Percentiles rank a stretch among this genome's conserved stretches.
phyloP scores from a whole-genome alignment of 2,797 vertebrate genomes.

The Pseudomugil gertrudae region DNA sequence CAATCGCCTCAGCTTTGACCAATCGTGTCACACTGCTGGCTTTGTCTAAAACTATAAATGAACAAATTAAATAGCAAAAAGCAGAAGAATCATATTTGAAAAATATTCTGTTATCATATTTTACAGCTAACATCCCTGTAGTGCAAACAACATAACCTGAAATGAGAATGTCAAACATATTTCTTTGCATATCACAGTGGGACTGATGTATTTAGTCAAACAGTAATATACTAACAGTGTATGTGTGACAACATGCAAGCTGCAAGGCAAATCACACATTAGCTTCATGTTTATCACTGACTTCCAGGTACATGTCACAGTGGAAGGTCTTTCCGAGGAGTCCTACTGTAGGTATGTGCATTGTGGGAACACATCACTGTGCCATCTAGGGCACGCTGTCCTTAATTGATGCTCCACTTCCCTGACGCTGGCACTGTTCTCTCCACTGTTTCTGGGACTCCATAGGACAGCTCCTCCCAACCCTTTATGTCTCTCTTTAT shows the following conservation, averaged over 20 bases:
- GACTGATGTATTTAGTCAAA: no score
- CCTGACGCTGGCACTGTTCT: constrained; percentile 74
- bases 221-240: no score
- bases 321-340: constrained; percentile 14
- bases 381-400: constrained; percentile 77
- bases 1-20: no score
- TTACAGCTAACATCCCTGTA: background rate
- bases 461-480: constrained; percentile 27
- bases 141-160: background rate
- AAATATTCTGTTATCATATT: no score
- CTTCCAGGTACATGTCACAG: constrained; percentile 8
- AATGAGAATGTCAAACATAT: background rate
- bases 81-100: no score
- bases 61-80: no score
- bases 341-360: constrained; percentile 43
- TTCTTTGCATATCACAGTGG: background rate
- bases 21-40: no score
- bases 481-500: constrained; percentile 15
- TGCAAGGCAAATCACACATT: constrained; percentile 1
- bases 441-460: constrained; percentile 69
- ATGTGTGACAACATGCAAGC: background rate
- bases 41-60: no score
- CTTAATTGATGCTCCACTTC: constrained; percentile 86
- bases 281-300: background rate
- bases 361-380: constrained; percentile 69